Evolutionary conservation across 37 sponge, comb jelly and placozoan genomes (phyloP), one percentile per base, ranked within the genome.

Genomic region (Cladorhizidae sp.): DNA sequence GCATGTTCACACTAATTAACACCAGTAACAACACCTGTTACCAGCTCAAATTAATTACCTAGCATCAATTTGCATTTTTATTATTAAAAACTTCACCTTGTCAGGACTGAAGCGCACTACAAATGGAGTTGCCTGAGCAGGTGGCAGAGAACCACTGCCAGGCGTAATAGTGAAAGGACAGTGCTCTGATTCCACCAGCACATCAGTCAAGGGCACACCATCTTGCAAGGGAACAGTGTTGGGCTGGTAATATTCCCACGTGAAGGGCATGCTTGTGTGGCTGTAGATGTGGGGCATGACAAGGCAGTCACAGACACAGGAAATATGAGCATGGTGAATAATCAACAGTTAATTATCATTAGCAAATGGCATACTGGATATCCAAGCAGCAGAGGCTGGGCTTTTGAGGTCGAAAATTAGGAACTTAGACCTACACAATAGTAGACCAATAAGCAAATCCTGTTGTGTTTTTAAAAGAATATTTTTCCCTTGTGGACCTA

Each of bases 241-340:
- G 3, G 91, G 87, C n/a, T 81, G 81, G 70, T 81, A 90, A n/a
- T 85, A 54, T 14, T 35, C 77, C 91, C 91, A 90, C 39, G 40
- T 42, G 54, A 64, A 90, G 2, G 82, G 73, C 9, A 90, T 38
- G 11, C 72, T 71, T 50, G 75, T 65, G 54, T 75, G 38, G 50
- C 81, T 87, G 40, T 11, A 67, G 31, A 79, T 39, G 70, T n/a
- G n/a, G n/a, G 32, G 67, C 68, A 72, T 32, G 20, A 65, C 32
- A 65, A 35, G 9, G 18, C 20, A 33, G 17, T 35, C 35, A 65
- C 20, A 31, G 2, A 65, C 2, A 32, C 2, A 12, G 33, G 17
- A 71, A n/a, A 42, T 21, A 41, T 71, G 40, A 31, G 5, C 69
- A 68, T 64, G 9, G 64, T 23, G 9, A 25, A 25, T 9, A 64